phyloP scores from a whole-genome alignment of 2,888 invertebrate genomes.

The Aphrophora alni region DNA sequence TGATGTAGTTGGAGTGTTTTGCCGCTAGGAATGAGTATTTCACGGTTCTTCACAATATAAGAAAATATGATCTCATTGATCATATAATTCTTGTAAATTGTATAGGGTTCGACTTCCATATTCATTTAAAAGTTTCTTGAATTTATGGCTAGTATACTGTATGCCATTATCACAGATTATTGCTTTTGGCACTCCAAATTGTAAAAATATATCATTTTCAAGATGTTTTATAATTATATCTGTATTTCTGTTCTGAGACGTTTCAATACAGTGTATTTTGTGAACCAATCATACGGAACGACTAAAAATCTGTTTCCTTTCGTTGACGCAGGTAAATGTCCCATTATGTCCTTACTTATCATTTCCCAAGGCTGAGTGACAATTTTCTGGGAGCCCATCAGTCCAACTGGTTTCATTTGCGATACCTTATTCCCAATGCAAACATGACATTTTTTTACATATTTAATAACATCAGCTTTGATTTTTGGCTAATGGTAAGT shows the following conservation, averaged over 20 bases:
- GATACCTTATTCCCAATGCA: constrained; percentile 13
- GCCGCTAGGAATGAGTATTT: no score
- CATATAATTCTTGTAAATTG: no score
- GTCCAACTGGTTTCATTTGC: not conserved
- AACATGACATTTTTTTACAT: not conserved
- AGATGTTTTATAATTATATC: not conserved
- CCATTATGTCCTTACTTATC: constrained; percentile 51
- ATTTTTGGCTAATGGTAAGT: constrained; percentile 20
- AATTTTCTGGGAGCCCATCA: not conserved
- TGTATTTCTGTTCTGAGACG: constrained; percentile 47
- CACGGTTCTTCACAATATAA: no score
- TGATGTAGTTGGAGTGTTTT: no score
- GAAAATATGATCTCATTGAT: no score
- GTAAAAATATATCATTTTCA: constrained; percentile 9
- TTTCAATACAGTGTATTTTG: constrained; percentile 47
- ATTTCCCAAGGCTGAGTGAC: constrained; percentile 5
- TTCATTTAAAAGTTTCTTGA: not conserved
- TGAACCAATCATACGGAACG: constrained; percentile 51
- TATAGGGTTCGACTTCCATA: constrained; percentile 41
- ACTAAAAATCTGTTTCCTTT: constrained; percentile 48
- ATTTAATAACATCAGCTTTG: not conserved
- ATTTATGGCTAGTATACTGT: not conserved
- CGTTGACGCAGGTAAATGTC: constrained; percentile 51
- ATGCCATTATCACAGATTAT: constrained; percentile 21
- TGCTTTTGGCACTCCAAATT: constrained; percentile 13